phyloP scores from a whole-genome alignment of 2,888 invertebrate genomes.

The Synanthedon andrenaeformis region DNA sequence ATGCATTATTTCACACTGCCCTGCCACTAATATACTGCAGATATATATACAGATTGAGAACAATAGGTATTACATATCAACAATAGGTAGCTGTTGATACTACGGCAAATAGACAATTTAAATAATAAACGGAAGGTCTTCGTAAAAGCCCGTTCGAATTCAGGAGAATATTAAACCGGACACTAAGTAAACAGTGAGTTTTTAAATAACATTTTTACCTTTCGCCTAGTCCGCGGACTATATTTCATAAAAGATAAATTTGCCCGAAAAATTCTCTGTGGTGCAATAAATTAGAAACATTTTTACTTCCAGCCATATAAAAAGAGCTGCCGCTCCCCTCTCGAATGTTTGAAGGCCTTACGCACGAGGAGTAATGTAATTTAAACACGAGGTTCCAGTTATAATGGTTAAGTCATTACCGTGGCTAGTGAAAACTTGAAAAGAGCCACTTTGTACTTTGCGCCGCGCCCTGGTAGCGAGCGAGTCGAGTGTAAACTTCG shows the following conservation, averaged over 20 bases:
- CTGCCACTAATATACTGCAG: too few relatives aligned
- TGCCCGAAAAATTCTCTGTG: constrained; percentile 28
- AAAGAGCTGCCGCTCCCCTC: constrained; percentile 10
- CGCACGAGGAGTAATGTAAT: constrained; percentile 7
- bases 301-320: constrained; percentile 17
- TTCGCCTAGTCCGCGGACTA: constrained; percentile 19
- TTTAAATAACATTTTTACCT: constrained; percentile 15
- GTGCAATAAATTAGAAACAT: constrained; percentile 36
- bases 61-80: too few relatives aligned
- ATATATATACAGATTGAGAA: too few relatives aligned
- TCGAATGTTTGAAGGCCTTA: constrained; percentile 1
- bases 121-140: too few relatives aligned
- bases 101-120: too few relatives aligned
- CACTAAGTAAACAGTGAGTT: constrained; percentile 12
- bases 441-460: constrained; percentile 31
- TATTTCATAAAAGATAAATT: constrained; percentile 23
- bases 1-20: too few relatives aligned
- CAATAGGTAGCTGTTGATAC: too few relatives aligned
- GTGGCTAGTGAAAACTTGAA: constrained; percentile 25
- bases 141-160: constrained; percentile 2
- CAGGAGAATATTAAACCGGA: constrained; percentile 12
- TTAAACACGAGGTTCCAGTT: constrained; percentile 13
- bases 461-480: constrained; percentile 9
- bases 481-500: background rate
- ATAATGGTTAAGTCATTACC: constrained; percentile 14